phyloP scores from a whole-genome alignment of 2,113 vertebrate genomes.

The Tapirus terrestris region DNA sequence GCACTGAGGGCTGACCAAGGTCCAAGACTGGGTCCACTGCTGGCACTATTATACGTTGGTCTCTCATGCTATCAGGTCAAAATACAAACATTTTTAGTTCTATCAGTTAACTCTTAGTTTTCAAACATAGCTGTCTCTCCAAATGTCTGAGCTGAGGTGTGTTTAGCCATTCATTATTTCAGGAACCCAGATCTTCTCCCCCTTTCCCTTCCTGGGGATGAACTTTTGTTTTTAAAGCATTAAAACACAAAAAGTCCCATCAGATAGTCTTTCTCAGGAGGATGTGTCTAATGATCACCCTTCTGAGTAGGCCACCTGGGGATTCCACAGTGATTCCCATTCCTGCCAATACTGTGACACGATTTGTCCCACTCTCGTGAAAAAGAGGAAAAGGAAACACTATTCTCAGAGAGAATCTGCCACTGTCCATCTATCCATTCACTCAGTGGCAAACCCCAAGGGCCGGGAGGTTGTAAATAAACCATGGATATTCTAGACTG shows the following conservation, averaged over 20 bases:
- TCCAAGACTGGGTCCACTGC: no score
- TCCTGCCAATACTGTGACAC: not conserved
- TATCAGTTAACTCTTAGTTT: not conserved
- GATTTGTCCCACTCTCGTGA: not conserved
- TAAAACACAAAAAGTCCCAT: not conserved
- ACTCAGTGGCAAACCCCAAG: not conserved
- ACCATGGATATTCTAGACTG: not conserved
- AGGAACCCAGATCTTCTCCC: not conserved
- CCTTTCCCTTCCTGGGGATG: not conserved
- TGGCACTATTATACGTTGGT: fast-evolving
- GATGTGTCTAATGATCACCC: not conserved
- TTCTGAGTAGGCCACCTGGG: not conserved
- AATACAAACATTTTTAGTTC: not conserved
- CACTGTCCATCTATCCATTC: not conserved
- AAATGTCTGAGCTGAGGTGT: not conserved
- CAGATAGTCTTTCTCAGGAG: not conserved
- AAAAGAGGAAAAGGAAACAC: not conserved
- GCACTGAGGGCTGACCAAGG: fast-evolving
- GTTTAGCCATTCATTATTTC: not conserved
- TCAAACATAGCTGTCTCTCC: not conserved
- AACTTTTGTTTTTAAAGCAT: not conserved
- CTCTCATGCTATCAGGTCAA: not conserved
- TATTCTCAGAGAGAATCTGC: not conserved
- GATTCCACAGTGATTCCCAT: not conserved
- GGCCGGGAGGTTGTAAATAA: not conserved